phyloP scores from a whole-genome alignment of 2,113 vertebrate genomes.

The Engystomops pustulosus region DNA sequence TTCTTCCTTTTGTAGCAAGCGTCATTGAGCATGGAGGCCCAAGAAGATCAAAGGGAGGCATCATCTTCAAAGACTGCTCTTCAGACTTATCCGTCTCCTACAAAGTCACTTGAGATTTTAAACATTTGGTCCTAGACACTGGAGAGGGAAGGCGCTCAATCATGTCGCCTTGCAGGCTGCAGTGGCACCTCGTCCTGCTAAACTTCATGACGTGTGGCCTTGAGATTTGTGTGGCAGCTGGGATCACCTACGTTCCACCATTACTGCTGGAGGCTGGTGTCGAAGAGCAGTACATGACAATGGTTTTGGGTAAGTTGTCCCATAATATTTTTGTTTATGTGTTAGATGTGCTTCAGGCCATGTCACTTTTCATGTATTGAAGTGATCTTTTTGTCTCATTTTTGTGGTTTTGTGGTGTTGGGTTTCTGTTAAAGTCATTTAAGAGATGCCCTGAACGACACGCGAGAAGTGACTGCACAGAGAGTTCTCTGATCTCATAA shows the following conservation, averaged over 20 bases:
- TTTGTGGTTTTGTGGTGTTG: not conserved
- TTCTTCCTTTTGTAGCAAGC: constrained; percentile 22
- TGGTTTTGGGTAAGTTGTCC: constrained; percentile 81
- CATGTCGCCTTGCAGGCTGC: constrained; percentile 80
- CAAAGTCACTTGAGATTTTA: constrained; percentile 33
- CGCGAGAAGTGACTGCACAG: not conserved
- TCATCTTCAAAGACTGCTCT: not conserved
- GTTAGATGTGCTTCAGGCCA: no score
- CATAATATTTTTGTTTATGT: no score
- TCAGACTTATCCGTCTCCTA: not conserved
- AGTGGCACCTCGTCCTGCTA: constrained; percentile 82
- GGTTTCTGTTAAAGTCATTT: constrained; percentile 4
- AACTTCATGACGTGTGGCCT: constrained; percentile 85
- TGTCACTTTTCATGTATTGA: not conserved
- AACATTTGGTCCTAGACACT: constrained; percentile 62
- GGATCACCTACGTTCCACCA: constrained; percentile 83
- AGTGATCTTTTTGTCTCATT: not conserved
- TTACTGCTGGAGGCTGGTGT: constrained; percentile 85
- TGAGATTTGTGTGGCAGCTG: constrained; percentile 86
- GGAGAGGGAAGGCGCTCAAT: constrained; percentile 62
- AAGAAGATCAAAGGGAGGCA: constrained; percentile 29
- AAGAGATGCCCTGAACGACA: not conserved
- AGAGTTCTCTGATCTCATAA: not conserved
- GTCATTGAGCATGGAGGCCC: not conserved
- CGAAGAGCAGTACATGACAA: constrained; percentile 89